Percentiles rank a stretch among this genome's conserved stretches.
phyloP scores from a whole-genome alignment of 2,797 vertebrate species.

The Phoxinus dragarum region DNA sequence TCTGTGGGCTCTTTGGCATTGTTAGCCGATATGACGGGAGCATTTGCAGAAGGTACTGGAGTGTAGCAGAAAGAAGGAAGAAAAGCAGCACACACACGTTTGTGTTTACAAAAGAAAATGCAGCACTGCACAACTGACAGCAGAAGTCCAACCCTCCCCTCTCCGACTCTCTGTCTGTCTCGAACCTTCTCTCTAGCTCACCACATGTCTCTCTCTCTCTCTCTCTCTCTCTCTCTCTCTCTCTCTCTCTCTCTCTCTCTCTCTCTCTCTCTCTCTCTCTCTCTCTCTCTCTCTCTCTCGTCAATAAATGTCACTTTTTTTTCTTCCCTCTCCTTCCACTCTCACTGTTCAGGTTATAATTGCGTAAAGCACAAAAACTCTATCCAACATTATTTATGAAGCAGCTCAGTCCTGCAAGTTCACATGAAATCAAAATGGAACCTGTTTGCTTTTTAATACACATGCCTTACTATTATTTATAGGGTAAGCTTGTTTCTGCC shows the following conservation, averaged over 20 bases:
- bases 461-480: neutral
- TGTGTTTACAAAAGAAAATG: slow-evolving; percentile 69
- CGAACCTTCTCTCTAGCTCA: slow-evolving; percentile 36
- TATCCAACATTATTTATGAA: slow-evolving; percentile 1
- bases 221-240: neutral
- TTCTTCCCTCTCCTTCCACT: neutral
- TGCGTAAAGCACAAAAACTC: slow-evolving; percentile 20
- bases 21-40: slow-evolving; percentile 67
- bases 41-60: slow-evolving; percentile 73
- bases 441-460: neutral
- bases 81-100: slow-evolving; percentile 70
- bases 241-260: slow-evolving; percentile 3
- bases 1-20: slow-evolving; percentile 54
- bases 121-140: slow-evolving; percentile 64
- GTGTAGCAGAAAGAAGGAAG: slow-evolving; percentile 71
- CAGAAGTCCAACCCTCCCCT: slow-evolving; percentile 41
- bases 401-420: neutral
- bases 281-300: neutral
- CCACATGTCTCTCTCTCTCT: slow-evolving; percentile 17
- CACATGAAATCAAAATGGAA: slow-evolving; percentile 6
- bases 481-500: neutral
- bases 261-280: neutral
- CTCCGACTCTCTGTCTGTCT: slow-evolving; percentile 28
- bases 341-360: slow-evolving; percentile 33
- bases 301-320: slow-evolving; percentile 31